Evolutionary conservation across 2,888 invertebrate genomes (phyloP), one percentile per base, ranked within the genome.

Genomic region (Clistopyga incitator): DNA sequence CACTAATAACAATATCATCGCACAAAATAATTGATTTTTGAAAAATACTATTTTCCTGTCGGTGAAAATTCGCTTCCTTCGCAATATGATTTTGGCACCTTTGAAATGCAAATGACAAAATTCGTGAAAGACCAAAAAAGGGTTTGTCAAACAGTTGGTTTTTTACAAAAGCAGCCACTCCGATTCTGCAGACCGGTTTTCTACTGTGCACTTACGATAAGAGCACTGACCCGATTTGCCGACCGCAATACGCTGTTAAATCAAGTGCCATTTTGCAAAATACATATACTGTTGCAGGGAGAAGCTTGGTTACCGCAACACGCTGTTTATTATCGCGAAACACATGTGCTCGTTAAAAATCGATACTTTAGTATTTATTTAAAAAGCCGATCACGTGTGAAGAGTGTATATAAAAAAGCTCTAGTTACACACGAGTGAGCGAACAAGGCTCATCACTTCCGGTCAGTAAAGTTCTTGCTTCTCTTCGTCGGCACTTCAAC

Each of bases 381-480:
- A 70, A 61, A 54, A 78, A 82, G 50, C 61, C 72, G 68, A 77
- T 72, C 68, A 61, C 59, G 72, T 68, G 52, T 59, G 70, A 42
- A 65, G 59, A 29, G 71, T 67, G 59, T 71, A 65, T 52, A 54
- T 38, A 4, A 56, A 68, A 34, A 56, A 65, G 29, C 59, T 38
- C 59, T 50, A 42, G 59, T 78, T 75, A 75, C 67, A 72, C 68
- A 64, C 71, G 75, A 61, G 71, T 70, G 79, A 78, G 70, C 38
- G 76, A 76, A 25, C n/a, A 59, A 45, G 75, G 67, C 77, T 72
- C 84, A 81, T 84, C 72, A 64, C 54, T 84, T 81, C 81, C 84
- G 70, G 84, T 84, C 84, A 81, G 84, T 84, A 78, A 84, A 81
- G 71, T 84, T 50, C 78, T 50, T 52, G 76, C 67, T 47, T 56